A percentile compares a stretch with the other conserved stretches of the same genome.
phyloP scores from a whole-genome alignment of 2,113 vertebrate species.

The Pomatostomus ruficeps region DNA sequence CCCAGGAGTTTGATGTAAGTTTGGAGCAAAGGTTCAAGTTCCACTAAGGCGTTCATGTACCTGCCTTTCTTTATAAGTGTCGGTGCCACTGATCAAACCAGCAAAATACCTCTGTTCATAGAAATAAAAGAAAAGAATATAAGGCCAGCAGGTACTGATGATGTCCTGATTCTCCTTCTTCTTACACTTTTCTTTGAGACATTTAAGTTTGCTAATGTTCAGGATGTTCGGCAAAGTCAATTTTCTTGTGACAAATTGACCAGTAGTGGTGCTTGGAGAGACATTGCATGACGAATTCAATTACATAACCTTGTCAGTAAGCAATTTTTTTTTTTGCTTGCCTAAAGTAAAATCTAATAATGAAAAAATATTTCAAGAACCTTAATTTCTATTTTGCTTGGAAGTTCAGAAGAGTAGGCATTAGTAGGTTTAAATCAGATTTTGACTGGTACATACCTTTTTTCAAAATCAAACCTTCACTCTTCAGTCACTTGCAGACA shows the following conservation, averaged over 20 bases:
- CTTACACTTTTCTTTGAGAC: not conserved
- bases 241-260: not conserved
- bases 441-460: not conserved
- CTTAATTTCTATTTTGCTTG: not conserved
- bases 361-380: not conserved
- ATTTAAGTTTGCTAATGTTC: not conserved
- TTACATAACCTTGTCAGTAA: not conserved
- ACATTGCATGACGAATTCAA: accelerated
- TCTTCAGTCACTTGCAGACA: not conserved
- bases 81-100: not conserved
- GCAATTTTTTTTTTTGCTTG: not conserved
- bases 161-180: not conserved
- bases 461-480: not conserved
- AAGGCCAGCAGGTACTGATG: not conserved
- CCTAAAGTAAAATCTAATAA: not conserved
- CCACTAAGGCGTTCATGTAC: not conserved
- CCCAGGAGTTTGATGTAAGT: not conserved
- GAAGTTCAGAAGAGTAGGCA: not conserved
- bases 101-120: not conserved
- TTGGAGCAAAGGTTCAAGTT: not conserved
- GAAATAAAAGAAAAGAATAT: not conserved
- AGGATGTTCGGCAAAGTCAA: not conserved
- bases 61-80: not conserved
- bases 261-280: not conserved
- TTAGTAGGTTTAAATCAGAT: not conserved